These are phyloP conservation scores for Thymelicus lineola DNA, from an alignment of 2,888 invertebrate genomes.

Conservation along the genomic window DNA sequence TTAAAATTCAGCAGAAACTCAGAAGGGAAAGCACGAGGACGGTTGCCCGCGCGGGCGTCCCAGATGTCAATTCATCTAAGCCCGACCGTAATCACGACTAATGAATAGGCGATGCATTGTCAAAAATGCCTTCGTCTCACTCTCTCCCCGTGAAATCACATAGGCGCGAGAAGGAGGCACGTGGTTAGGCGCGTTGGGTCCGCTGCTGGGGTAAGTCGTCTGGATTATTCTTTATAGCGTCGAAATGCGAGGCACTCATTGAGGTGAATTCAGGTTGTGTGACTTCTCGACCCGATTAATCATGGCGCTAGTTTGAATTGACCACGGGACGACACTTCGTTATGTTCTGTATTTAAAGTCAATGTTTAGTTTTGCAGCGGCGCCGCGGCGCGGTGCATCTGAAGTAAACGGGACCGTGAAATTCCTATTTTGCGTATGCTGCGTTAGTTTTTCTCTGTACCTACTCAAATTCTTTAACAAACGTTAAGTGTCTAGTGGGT, in stretches of 20 bases:
- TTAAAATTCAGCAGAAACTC: slow-evolving; percentile 77
- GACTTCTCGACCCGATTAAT: slow-evolving; percentile 78
- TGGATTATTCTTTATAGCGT: slow-evolving; percentile 81
- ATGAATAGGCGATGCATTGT: slow-evolving; percentile 76
- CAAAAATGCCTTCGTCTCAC: slow-evolving; percentile 65
- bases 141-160: slow-evolving; percentile 54
- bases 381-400: not conserved
- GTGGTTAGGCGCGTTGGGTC: slow-evolving; percentile 61
- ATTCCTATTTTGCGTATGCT: not conserved
- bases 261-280: slow-evolving; percentile 77
- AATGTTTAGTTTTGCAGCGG: slow-evolving; percentile 24
- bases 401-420: slow-evolving; percentile 15
- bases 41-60: slow-evolving; percentile 69
- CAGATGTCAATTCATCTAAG: slow-evolving; percentile 82
- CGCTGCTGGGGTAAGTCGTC: slow-evolving; percentile 65
- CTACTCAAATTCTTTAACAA: not conserved
- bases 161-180: slow-evolving; percentile 64
- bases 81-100: slow-evolving; percentile 75
- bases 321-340: slow-evolving; percentile 49
- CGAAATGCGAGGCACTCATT: slow-evolving; percentile 79
- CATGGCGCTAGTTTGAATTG: slow-evolving; percentile 64
- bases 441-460: not conserved
- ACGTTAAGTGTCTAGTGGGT: not conserved
- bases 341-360: slow-evolving; percentile 43
- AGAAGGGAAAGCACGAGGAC: slow-evolving; percentile 72